phyloP scores from a whole-genome alignment of 2,113 vertebrate species.

The Tychaedon coryphoeus region DNA sequence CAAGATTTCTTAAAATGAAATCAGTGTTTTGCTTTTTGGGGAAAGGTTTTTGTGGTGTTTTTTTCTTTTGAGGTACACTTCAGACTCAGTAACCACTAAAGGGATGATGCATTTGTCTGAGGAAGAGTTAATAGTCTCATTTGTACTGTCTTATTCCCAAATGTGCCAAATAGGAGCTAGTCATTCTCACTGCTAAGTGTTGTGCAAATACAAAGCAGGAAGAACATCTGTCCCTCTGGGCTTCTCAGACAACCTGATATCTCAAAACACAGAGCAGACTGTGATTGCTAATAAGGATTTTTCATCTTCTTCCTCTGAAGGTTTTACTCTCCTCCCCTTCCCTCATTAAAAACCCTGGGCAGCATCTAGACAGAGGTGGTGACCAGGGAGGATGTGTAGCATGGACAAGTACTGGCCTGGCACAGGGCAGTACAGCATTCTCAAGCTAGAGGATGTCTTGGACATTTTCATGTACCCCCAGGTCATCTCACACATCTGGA shows the following conservation, averaged over 20 bases:
- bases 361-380: not conserved
- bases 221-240: not conserved
- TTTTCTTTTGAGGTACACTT: not conserved
- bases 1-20: constrained; percentile 7
- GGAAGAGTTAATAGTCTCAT: not conserved
- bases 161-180: not conserved
- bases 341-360: not conserved
- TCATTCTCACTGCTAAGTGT: not conserved
- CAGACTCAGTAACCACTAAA: not conserved
- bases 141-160: not conserved
- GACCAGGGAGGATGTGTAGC: not conserved
- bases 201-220: not conserved
- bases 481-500: not conserved
- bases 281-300: not conserved
- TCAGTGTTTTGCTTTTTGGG: not conserved
- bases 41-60: not conserved
- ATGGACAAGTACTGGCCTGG: not conserved
- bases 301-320: not conserved
- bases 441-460: not conserved
- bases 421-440: not conserved
- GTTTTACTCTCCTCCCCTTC: not conserved
- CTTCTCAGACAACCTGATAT: not conserved
- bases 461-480: not conserved
- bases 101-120: not conserved
- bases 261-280: not conserved